These are phyloP conservation scores for Hoplodrina ambigua DNA, from an alignment of 2,888 invertebrate species.

Conservation along the genomic window DNA sequence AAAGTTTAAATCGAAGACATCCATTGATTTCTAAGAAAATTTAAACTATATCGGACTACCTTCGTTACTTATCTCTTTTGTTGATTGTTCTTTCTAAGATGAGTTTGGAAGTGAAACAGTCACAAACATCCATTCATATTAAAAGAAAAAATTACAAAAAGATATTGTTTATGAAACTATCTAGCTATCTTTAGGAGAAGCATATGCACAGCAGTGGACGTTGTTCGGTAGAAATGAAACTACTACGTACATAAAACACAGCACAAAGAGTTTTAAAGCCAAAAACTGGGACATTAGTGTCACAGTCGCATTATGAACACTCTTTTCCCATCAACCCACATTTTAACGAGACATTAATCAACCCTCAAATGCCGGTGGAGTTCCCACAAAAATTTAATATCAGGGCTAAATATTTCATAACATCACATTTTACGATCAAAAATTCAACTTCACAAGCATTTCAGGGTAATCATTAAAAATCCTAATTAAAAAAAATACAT, in stretches of 20 bases:
- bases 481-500: slow-evolving; percentile 59
- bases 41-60: too few species aligned
- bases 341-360: slow-evolving; percentile 21
- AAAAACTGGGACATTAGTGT: not conserved
- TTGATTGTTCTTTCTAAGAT: too few species aligned
- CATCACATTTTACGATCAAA: slow-evolving; percentile 52
- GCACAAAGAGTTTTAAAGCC: not conserved
- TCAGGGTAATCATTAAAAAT: slow-evolving; percentile 59
- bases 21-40: too few species aligned
- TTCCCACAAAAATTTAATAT: slow-evolving; percentile 58
- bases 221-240: not conserved
- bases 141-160: too few species aligned
- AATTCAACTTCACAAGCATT: slow-evolving; percentile 55
- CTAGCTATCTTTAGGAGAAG: too few species aligned
- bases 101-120: too few species aligned
- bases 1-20: too few species aligned
- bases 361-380: slow-evolving; percentile 19
- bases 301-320: not conserved
- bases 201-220: too few species aligned
- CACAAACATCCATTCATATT: too few species aligned
- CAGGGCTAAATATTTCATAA: slow-evolving; percentile 57
- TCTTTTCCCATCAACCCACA: not conserved
- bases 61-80: too few species aligned
- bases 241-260: not conserved
- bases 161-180: too few species aligned